Conservation (phyloP, 2,888 invertebrate species). For the Plutella xylostella region DNA sequence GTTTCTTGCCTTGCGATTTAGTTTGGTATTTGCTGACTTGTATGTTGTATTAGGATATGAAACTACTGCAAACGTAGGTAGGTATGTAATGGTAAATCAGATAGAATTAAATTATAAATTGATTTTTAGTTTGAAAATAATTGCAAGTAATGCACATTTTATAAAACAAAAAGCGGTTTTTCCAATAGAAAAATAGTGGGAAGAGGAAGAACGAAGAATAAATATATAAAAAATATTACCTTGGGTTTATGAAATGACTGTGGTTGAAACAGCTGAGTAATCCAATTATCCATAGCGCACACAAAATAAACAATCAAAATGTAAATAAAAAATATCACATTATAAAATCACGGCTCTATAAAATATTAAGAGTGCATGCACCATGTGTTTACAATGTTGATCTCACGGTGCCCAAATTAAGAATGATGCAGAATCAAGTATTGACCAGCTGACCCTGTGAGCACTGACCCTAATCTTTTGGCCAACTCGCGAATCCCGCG, state of each 20-base stretch:
- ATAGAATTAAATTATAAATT: no score
- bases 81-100: no score
- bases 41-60: no score
- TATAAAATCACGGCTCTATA: background rate
- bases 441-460: constrained; percentile 55
- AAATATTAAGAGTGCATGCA: background rate
- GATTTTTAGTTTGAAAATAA: no score
- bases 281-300: constrained; percentile 56
- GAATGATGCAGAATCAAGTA: constrained; percentile 48
- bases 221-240: constrained; percentile 30
- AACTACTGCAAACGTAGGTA: no score
- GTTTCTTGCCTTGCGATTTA: no score
- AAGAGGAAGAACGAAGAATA: no score
- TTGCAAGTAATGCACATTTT: no score
- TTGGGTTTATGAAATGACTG: constrained; percentile 46
- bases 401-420: constrained; percentile 41
- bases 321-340: background rate
- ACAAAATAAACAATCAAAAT: background rate
- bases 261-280: constrained; percentile 58
- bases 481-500: constrained; percentile 47
- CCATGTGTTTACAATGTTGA: constrained; percentile 29
- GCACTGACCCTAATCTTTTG: no score
- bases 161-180: background rate
- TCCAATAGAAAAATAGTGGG: background rate
- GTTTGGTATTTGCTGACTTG: no score